A percentile compares a stretch with the other conserved stretches of the same genome.
These are phyloP conservation scores for Tragelaphus scriptus DNA, from an alignment of 2,113 vertebrate species.

Conservation along the genomic window DNA sequence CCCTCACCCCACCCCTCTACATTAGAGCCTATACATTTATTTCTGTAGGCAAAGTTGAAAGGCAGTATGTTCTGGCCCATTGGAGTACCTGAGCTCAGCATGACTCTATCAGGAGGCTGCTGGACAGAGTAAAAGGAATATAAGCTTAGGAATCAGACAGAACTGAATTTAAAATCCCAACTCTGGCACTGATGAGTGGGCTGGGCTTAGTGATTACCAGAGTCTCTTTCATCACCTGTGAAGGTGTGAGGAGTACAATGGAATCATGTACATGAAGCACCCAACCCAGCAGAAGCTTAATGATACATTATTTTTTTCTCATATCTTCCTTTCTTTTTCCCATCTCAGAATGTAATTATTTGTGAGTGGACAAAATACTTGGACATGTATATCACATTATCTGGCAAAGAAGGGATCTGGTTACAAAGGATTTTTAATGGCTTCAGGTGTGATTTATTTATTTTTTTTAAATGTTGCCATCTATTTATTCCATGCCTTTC, in stretches of 20 bases:
- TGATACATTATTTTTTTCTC: neutral
- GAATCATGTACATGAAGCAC: neutral
- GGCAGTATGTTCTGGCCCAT: neutral
- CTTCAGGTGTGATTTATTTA: neutral
- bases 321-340: neutral
- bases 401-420: neutral
- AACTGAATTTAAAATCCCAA: neutral
- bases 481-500: neutral
- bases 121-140: neutral
- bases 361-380: neutral
- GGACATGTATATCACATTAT: constrained; percentile 11
- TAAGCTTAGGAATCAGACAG: neutral
- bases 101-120: neutral
- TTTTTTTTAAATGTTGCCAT: neutral
- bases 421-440: neutral
- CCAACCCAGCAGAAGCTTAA: neutral
- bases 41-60: neutral
- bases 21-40: neutral
- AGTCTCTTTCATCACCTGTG: neutral
- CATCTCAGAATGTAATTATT: neutral
- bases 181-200: neutral
- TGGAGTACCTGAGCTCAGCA: neutral
- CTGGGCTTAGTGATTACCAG: neutral
- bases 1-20: neutral
- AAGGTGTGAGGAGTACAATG: neutral